phyloP scores from a whole-genome alignment of 2,888 invertebrate species.

The Sepioteuthis lessoniana region DNA sequence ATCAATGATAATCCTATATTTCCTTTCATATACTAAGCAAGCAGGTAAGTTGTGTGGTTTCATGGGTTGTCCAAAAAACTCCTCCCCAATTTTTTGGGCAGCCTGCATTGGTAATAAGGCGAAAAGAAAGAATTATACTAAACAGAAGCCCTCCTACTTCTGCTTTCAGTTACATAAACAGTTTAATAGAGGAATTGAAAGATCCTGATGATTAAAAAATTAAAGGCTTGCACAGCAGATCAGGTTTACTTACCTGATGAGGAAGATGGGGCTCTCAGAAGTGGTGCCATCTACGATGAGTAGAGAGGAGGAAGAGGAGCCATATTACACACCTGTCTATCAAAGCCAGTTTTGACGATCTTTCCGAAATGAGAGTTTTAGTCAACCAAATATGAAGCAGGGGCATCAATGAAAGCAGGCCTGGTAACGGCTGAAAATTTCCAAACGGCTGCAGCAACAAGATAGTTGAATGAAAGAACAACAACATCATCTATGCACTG shows the following conservation, averaged over 20 bases:
- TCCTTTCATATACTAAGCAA: not conserved
- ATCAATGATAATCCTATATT: not conserved
- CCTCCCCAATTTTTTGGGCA: not conserved
- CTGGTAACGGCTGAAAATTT: not conserved
- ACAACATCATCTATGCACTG: not conserved
- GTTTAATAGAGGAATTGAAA: constrained; percentile 45
- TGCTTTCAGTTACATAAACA: constrained; percentile 42
- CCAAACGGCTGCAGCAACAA: not conserved
- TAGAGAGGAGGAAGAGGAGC: not conserved
- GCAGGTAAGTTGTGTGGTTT: constrained; percentile 2
- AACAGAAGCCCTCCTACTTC: constrained; percentile 45
- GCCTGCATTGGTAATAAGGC: not conserved
- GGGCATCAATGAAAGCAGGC: not conserved
- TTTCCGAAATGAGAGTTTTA: not conserved
- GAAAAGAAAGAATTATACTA: not conserved
- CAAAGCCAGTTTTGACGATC: not conserved
- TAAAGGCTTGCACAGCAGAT: not conserved
- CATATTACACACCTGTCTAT: not conserved
- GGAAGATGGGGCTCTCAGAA: not conserved
- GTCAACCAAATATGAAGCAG: not conserved
- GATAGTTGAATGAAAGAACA: not conserved
- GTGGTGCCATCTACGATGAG: not conserved
- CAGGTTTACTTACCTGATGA: not conserved
- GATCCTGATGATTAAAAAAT: not conserved
- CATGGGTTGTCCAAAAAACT: constrained; percentile 8